Evolutionary conservation across 2,888 invertebrate species (phyloP).

Genomic region (Cordilura impudica): DNA sequence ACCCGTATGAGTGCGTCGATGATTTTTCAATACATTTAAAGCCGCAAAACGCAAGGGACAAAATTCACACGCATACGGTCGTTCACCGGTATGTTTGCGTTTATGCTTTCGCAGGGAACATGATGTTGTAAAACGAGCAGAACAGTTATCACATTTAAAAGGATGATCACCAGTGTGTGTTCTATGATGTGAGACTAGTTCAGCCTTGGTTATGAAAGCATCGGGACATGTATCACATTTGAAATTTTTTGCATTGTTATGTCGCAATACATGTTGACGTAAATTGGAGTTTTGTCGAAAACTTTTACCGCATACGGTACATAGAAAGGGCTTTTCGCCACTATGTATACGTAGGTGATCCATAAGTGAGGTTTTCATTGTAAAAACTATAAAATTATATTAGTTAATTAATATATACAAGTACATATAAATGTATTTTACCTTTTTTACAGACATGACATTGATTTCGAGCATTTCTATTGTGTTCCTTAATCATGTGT

Average conservation of each 20-base stretch:
- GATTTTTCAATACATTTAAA: conserved; percentile 81
- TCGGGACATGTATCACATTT: conserved; percentile 78
- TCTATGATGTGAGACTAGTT: conserved; percentile 80
- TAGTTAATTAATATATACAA: neutral
- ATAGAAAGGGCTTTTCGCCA: conserved; percentile 81
- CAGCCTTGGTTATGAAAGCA: conserved; percentile 78
- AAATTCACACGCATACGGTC: conserved; percentile 81
- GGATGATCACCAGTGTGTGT: conserved; percentile 82
- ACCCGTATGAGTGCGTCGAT: conserved; percentile 81
- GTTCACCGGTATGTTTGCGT: conserved; percentile 81
- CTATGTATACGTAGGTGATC: conserved; percentile 81
- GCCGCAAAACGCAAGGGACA: conserved; percentile 81
- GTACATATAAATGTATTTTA: conserved; percentile 59
- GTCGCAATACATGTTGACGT: conserved; percentile 80
- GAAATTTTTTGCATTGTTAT: conserved; percentile 79
- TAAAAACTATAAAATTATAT: conserved; percentile 71
- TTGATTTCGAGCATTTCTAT: conserved; percentile 78
- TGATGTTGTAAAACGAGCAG: conserved; percentile 81
- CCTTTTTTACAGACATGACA: conserved; percentile 77
- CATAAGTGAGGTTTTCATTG: conserved; percentile 80
- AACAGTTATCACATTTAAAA: conserved; percentile 80
- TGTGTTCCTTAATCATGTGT: conserved; percentile 79
- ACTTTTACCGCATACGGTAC: conserved; percentile 80
- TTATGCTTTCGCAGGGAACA: conserved; percentile 81
- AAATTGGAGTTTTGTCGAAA: conserved; percentile 82